Evolutionary conservation across 37 sponge, comb jelly and placozoan genomes (phyloP).

Genomic region (Oopsacas minuta): DNA sequence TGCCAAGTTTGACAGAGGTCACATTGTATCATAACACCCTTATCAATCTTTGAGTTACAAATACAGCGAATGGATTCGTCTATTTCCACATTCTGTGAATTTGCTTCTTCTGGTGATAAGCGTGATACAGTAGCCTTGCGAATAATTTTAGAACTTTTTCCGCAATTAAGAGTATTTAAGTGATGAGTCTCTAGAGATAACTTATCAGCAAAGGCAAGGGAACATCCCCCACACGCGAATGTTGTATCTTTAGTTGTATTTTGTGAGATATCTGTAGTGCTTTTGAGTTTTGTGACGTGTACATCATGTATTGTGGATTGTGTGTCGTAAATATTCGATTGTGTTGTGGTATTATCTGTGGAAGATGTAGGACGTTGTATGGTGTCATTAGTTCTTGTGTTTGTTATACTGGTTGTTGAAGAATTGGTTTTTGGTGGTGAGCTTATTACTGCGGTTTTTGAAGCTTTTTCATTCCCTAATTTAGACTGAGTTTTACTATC

Average conservation of each 20-base stretch:
- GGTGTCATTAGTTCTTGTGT: background rate
- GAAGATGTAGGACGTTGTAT: background rate
- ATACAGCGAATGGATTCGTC: background rate
- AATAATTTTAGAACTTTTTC: background rate
- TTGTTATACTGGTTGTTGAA: background rate
- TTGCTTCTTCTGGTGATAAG: background rate
- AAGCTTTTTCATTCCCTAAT: background rate
- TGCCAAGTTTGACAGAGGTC: background rate
- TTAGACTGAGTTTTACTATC: too few species aligned
- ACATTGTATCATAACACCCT: background rate
- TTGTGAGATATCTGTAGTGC: background rate
- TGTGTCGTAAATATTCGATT: background rate
- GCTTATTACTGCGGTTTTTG: background rate
- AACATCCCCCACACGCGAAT: background rate
- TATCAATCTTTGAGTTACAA: background rate
- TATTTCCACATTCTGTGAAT: background rate
- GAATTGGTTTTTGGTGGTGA: background rate
- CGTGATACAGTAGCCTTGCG: background rate
- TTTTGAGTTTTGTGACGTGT: background rate
- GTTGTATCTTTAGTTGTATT: background rate
- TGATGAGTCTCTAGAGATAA: background rate
- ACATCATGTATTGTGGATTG: background rate
- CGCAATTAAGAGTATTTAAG: background rate
- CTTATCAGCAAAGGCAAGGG: background rate
- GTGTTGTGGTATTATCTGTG: background rate